Percentiles rank a stretch among this genome's conserved stretches.
Evolutionary conservation across 23 tunicate species (phyloP).

Genomic region (Ascidia mentula): DNA sequence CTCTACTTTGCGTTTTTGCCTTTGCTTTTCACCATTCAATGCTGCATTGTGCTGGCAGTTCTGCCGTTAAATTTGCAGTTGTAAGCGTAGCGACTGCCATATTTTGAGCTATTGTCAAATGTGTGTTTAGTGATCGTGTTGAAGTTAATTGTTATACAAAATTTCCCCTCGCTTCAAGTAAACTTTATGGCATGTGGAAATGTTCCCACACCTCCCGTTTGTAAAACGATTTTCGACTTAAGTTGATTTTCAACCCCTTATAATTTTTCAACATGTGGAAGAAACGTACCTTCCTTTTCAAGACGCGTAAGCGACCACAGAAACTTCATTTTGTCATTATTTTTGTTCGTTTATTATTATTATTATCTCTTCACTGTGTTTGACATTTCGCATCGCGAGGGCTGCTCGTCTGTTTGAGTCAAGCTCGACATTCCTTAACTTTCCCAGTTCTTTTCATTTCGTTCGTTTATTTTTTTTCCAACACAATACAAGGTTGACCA

Average conservation of each 20-base stretch:
- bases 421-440: not conserved
- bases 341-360: constrained; percentile 1
- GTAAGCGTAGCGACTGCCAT: constrained; percentile 4
- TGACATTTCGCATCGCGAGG: too few relatives aligned
- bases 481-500: constrained; percentile 4
- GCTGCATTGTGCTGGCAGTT: constrained; percentile 1
- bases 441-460: not conserved
- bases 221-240: too few relatives aligned
- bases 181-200: too few relatives aligned
- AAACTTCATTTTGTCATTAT: not conserved
- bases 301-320: not conserved
- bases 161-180: too few relatives aligned
- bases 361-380: constrained; percentile 7
- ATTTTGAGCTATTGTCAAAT: too few relatives aligned
- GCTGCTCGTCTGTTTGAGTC: not conserved
- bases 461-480: not conserved
- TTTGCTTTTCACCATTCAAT: not conserved
- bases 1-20: not conserved
- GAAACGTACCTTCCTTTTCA: not conserved
- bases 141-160: too few relatives aligned
- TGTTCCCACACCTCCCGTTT: too few relatives aligned
- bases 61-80: not conserved
- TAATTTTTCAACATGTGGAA: too few relatives aligned
- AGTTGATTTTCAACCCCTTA: too few relatives aligned
- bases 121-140: too few relatives aligned